These are phyloP conservation scores for Coturnix japonica DNA, from an alignment of 2,113 vertebrate species.

Conservation along the genomic window DNA sequence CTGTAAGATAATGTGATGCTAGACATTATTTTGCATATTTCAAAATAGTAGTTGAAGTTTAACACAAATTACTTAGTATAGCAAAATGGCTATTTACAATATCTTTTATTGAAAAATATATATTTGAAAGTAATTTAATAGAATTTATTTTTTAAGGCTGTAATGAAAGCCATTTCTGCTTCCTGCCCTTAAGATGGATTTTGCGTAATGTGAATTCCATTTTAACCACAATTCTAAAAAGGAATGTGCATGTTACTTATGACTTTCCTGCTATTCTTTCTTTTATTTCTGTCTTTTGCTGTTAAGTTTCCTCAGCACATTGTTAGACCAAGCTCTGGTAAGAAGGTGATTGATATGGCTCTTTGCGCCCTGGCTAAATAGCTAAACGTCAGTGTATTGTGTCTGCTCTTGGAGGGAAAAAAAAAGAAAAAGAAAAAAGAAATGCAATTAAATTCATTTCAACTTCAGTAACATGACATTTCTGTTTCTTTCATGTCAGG, in stretches of 20 bases:
- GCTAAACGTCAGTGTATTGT: conserved; percentile 32
- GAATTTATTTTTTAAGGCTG: not conserved
- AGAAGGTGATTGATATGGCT: conserved; percentile 54
- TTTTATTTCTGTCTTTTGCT: conserved; percentile 2
- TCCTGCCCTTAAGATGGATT: not conserved
- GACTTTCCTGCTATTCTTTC: not conserved
- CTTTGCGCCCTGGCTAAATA: conserved; percentile 58
- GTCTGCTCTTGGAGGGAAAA: not conserved
- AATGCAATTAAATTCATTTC: conserved; percentile 64
- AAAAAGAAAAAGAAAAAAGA: conserved; percentile 40
- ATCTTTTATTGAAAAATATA: not conserved
- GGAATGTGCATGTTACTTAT: not conserved
- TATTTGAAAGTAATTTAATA: not conserved
- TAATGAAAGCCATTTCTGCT: not conserved
- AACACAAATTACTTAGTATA: not conserved
- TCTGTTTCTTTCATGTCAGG: conserved; percentile 60
- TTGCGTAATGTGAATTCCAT: not conserved
- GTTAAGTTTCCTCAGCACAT: conserved; percentile 29
- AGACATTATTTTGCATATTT: not conserved
- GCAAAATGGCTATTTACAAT: not conserved
- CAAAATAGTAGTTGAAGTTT: not conserved
- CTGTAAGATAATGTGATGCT: not conserved
- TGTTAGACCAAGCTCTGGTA: not conserved
- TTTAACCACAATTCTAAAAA: not conserved
- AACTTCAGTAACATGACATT: conserved; percentile 54